Evolutionary conservation across 2,113 vertebrate genomes (phyloP).

Genomic region (Peucedramus taeniatus): DNA sequence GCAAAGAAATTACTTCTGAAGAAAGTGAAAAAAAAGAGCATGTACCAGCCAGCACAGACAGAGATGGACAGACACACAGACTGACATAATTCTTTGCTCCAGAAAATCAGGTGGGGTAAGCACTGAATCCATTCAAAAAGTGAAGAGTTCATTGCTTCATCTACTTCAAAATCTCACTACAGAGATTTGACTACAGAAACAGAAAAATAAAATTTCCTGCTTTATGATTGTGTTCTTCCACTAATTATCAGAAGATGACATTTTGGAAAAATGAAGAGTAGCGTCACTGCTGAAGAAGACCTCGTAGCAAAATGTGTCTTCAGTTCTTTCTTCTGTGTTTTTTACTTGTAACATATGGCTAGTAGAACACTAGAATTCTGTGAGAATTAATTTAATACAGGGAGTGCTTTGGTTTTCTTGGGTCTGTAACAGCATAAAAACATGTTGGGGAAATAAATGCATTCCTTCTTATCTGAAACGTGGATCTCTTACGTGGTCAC

Average conservation of each 20-base stretch:
- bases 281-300: not conserved
- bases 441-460: not conserved
- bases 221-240: not conserved
- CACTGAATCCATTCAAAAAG: not conserved
- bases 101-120: not conserved
- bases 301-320: not conserved
- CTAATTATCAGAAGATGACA: not conserved
- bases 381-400: not conserved
- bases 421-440: not conserved
- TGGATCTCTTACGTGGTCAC: conserved; percentile 28
- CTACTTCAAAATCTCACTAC: not conserved
- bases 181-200: not conserved
- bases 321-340: not conserved
- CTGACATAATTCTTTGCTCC: not conserved
- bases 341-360: not conserved
- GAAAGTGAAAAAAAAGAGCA: not conserved
- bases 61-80: not conserved
- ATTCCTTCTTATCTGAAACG: not conserved
- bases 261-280: not conserved
- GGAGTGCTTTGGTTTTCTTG: not conserved
- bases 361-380: not conserved
- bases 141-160: not conserved
- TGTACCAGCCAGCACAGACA: not conserved
- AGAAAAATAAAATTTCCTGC: not conserved
- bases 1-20: conserved; percentile 14